Evolutionary conservation across 2,888 invertebrate genomes (phyloP), one percentile per base, ranked within the genome.

Genomic region (Apamea monoglypha): DNA sequence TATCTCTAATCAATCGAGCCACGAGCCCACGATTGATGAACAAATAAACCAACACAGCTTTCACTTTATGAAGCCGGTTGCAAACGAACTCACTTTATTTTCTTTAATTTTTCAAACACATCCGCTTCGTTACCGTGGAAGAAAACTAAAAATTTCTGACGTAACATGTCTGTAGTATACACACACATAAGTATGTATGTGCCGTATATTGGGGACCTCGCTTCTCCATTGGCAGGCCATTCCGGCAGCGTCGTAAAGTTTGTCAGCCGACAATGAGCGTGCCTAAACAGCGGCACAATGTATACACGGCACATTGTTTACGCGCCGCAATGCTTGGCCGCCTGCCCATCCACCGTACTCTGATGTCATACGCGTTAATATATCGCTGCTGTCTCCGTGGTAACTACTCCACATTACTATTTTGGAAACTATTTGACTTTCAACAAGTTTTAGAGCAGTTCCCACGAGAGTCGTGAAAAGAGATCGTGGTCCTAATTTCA

Each of bases 291-390:
- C 76, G 77, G 71, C 53, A 79, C 68, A 74, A 80, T 89, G 80
- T 87, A 77, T 80, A 82, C 78, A 76, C 68, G 63, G 50, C 78
- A 86, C 87, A 88, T 91, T 92, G 92, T 92, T 92, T 93, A 93
- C 91, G 88, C 82, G 87, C 75, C 75, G 82, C 78, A 83, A 69
- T 82, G 79, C 85, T 90, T 93, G 93, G 93, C 93, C 44, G 83
- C n/a, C 69, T 91, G 92, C 93, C 93, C 90, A 83, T 76, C 84
- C 71, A 63, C 74, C 81, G 84, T 87, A 84, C 78, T 81, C 89
- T 91, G 92, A 92, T 91, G 91, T 91, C 91, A 91, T 88, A 86
- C 71, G 63, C 87, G 75, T 83, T 85, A 87, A 90, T 89, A 89
- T 89, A 91, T 80, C 25, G 50, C 71, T n/a, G 63, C 66, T 81